Evolutionary conservation across 1,140 invertebrate genomes (phyloP), one percentile per base, ranked within the genome.

Genomic region (Cyclargus thomasi): DNA sequence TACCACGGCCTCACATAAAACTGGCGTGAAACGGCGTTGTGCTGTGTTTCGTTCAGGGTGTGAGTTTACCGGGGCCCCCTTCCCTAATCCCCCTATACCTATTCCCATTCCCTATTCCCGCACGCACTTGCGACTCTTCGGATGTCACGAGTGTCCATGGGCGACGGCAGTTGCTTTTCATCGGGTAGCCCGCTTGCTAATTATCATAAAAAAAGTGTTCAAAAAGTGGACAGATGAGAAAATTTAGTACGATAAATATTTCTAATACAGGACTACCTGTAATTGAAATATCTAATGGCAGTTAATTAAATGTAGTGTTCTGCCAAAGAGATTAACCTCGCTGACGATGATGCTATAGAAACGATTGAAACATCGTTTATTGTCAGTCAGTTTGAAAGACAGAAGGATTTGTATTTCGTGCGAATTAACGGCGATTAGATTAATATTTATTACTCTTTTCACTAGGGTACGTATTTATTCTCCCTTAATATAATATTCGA

Each of bases 291-390:
- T 65, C 53, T 29, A 65, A 65, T 53, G 53, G 22, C 64, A 64
- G 71, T 74, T 79, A 77, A 75, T 77, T 74, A 75, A 74, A 72
- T 74, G 72, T 79, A 75, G 73, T 74, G 67, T 59, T 67, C 74
- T 79, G 77, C 77, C 77, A 79, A 77, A 77, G 73, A 70, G 70
- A 74, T 79, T 72, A 79, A 75, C 75, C 77, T 79, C 77, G 73
- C 70, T 76, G 74, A 76, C 76, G 16, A 22, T 55, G 64, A 36
- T 53, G 55, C 64, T 65, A 57, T 65, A 57, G 64, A 23, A 57
- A 53, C 55, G 18, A 29, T 23, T 55, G 64, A 18, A 57, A 55
- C 29, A 65, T 57, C 64, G 22, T 36, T 53, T 55, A 55, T 47
- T 65, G 64, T 65, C 55, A 57, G 64, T 29, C 17, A 21, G 64